phyloP scores from a whole-genome alignment of 2,797 vertebrate species.

The Atherinosoma microstoma region DNA sequence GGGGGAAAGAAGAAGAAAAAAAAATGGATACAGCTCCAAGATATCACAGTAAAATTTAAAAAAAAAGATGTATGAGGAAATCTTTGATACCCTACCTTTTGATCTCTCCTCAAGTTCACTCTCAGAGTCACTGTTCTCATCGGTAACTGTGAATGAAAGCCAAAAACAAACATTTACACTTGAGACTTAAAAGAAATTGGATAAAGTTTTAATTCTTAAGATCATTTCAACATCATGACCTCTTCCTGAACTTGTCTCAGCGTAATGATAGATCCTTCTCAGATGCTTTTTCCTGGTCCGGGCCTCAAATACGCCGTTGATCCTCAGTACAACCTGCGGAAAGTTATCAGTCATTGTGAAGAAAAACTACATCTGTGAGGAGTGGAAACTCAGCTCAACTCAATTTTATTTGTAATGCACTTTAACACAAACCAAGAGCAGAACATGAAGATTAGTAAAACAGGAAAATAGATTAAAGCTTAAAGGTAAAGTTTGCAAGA shows the following conservation, averaged over 20 bases:
- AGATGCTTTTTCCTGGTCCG: conserved; percentile 90
- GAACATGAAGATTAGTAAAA: neutral
- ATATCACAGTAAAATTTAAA: neutral
- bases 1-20: neutral
- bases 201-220: neutral
- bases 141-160: conserved; percentile 81
- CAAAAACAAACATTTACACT: conserved; percentile 5
- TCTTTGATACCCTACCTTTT: conserved; percentile 83
- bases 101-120: conserved; percentile 91
- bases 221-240: conserved; percentile 71
- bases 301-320: conserved; percentile 91
- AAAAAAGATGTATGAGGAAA: neutral
- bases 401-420: neutral
- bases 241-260: conserved; percentile 90
- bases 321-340: conserved; percentile 83
- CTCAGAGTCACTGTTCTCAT: conserved; percentile 93
- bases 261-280: conserved; percentile 88
- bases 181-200: neutral
- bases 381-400: neutral
- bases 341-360: neutral
- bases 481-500: neutral
- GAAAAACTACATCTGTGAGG: neutral
- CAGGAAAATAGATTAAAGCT: neutral
- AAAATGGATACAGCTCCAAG: neutral
- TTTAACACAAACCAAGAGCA: too few relatives aligned